Evolutionary conservation across 2,888 invertebrate species (phyloP), one percentile per base, ranked within the genome.

Genomic region (Hirtodrosophila trivittata): DNA sequence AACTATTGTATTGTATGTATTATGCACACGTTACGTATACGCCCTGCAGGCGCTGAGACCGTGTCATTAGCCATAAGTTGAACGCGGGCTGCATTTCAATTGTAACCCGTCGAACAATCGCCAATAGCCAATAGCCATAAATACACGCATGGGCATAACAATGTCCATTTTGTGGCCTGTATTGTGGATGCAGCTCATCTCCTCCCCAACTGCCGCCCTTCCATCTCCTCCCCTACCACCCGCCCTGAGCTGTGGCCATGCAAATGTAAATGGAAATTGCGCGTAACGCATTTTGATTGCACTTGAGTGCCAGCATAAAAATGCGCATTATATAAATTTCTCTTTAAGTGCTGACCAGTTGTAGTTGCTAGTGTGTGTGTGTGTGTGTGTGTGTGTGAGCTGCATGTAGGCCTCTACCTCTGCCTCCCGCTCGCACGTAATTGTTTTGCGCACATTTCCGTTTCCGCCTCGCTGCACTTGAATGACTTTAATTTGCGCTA

Each of bases 361-460:
- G 35, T 65, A 45, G 41, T 49, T 46, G 33, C 21, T 46, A 30
- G 57, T 42, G 32, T 56, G 26, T 45, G n/a, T 49, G 21, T 25
- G 43, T 10, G 18, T 52, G 41, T 14, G 38, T 51, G 42, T 51
- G 50, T 32, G 33, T 58, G 38, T 43, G 42, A 18, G 52, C n/a
- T 39, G 35, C 57, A 56, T 62, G 49, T 58, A 18, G n/a, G n/a
- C n/a, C n/a, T n/a, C 47, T 32, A 1, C 41, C 41, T 21, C 32
- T 1, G 14, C 42, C 12, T 21, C 60, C 12, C 47, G 18, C 56
- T 47, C 56, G 35, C 57, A 63, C 75, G 69, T 85, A 82, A 80
- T 80, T 85, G 82, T 80, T 82, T 85, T 82, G 86, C 77, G 59
- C 69, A 65, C 84, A 80, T 80, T 84, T 86, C 77, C 86, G 77